Evolutionary conservation across 2,113 vertebrate genomes (phyloP).

Genomic region (Tragelaphus imberbis): DNA sequence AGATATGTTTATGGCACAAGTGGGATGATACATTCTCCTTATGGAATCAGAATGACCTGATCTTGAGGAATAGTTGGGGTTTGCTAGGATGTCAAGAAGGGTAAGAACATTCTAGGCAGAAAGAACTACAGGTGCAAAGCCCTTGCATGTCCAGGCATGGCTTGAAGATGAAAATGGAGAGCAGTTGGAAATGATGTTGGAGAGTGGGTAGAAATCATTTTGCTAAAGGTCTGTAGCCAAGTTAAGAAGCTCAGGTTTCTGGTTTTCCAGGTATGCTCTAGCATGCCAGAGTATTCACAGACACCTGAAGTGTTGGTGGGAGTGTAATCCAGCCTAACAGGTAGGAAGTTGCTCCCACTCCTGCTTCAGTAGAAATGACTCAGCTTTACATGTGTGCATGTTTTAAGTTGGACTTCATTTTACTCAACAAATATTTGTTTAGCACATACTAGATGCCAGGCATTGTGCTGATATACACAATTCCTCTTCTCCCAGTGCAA

Average conservation of each 20-base stretch:
- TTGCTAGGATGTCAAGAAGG: not conserved
- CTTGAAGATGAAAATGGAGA: not conserved
- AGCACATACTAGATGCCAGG: not conserved
- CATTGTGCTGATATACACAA: not conserved
- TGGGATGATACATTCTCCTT: not conserved
- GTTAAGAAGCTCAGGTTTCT: not conserved
- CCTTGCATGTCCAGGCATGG: not conserved
- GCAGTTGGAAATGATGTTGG: not conserved
- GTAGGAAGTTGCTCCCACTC: not conserved
- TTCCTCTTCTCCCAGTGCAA: not conserved
- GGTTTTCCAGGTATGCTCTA: not conserved
- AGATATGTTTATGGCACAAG: not conserved
- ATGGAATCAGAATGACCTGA: not conserved
- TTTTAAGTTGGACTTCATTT: not conserved
- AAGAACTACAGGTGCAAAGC: not conserved
- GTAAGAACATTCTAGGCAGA: not conserved
- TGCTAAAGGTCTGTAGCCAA: not conserved
- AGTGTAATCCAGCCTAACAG: not conserved
- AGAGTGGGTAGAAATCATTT: not conserved
- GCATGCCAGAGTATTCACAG: not conserved
- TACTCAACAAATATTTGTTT: not conserved
- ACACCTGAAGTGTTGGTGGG: not conserved
- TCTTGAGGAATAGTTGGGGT: slow-evolving; percentile 1
- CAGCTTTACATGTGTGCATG: not conserved
- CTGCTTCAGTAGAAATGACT: not conserved